Evolutionary conservation across 2,888 invertebrate species (phyloP), one percentile per base, ranked within the genome.

Genomic region (Pristionchus exspectatus): DNA sequence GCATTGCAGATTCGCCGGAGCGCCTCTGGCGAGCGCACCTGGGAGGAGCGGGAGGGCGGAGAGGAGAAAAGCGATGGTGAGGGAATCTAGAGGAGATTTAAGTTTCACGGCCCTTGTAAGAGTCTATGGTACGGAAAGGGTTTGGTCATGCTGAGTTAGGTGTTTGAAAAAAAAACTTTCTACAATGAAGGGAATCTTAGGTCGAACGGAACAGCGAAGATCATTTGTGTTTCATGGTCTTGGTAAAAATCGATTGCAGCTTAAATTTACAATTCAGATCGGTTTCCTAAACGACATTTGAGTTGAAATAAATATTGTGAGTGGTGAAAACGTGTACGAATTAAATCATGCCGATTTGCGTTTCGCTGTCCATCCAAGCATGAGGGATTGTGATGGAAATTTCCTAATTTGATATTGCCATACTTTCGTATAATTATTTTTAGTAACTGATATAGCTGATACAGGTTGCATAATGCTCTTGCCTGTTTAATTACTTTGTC

Each of bases 1-100:
- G 10, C 38, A 81, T 81, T 81, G 81, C 50, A 81, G 81, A 81
- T 81, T 27, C 84, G 84, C 21, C 56, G 84, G 24, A 85, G 84
- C 33, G 59, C 21, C 33, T 85, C 84, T 2, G 33, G 74, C 4
- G 87, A 88, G 14, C 30, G 74, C 21, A 72, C 30, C 21, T 74
- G 74, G 87, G 72, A 74, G 56, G 72, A 74, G 56, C 44, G 84
- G 21, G 84, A 85, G 21, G 59, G 59, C 5, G 84, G 30, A 27
- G 84, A 56, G 84, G 81, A 81, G 81, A 81, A 59, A 9, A 59
- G 84, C 2, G 59, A 59, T 85, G 84, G 56, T 85, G 56, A 59
- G 84, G 21, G 24, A 30, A 44, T n/a, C n/a, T 5, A 30, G 27
- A 16, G 33, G 33, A 12, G 72, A 72, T 72, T 24, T 66, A 27